Evolutionary conservation across 2,888 invertebrate species (phyloP).

Genomic region (Limnephilus rhombicus): DNA sequence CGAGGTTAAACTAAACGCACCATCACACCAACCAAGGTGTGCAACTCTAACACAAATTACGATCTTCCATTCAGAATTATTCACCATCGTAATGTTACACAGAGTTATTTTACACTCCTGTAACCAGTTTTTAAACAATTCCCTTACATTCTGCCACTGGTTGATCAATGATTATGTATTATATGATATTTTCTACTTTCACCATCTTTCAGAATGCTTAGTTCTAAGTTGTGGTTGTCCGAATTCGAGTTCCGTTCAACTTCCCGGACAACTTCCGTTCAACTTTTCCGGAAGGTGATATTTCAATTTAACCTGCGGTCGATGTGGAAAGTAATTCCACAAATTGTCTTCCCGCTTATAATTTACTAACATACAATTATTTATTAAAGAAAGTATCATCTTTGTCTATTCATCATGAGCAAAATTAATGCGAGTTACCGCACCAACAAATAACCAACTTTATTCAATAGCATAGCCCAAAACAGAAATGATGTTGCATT

Average conservation of each 20-base stretch:
- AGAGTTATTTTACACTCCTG: neutral
- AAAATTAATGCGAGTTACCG: neutral
- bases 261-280: neutral
- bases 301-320: constrained; percentile 37
- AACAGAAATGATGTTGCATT: neutral
- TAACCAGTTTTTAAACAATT: neutral
- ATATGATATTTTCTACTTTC: neutral
- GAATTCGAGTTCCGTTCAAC: constrained; percentile 12
- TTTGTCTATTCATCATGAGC: neutral
- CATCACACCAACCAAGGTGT: neutral
- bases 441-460: neutral
- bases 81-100: neutral
- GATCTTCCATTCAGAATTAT: neutral
- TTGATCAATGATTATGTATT: neutral
- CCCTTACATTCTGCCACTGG: neutral
- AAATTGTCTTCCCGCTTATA: constrained; percentile 5
- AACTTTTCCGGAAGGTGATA: constrained; percentile 35
- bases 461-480: neutral
- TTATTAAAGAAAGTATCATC: neutral
- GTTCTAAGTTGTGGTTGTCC: constrained; percentile 10
- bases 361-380: neutral
- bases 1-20: neutral
- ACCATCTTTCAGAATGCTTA: constrained; percentile 13
- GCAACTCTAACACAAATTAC: neutral
- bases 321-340: constrained; percentile 29